Conservation (phyloP, 2,888 invertebrate species). For the Drosophila sordidula region DNA sequence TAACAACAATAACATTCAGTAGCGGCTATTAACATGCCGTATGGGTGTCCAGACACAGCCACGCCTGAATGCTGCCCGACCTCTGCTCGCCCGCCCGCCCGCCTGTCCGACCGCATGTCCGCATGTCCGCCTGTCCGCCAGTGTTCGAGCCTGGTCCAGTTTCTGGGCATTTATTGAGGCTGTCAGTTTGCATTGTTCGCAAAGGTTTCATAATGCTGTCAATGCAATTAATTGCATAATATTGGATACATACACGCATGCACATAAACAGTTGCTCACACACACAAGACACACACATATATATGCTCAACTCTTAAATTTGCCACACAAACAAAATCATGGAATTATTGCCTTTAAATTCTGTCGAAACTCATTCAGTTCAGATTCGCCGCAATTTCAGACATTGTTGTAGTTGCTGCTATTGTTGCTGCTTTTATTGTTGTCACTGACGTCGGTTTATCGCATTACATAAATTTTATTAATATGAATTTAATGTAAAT, state of each 20-base stretch:
- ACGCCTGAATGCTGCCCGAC: slow-evolving; percentile 29
- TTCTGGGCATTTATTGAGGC: slow-evolving; percentile 64
- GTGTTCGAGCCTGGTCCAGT: slow-evolving; percentile 14
- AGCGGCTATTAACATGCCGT: slow-evolving; percentile 63
- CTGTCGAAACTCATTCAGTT: slow-evolving; percentile 41
- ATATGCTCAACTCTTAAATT: slow-evolving; percentile 46
- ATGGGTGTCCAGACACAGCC: slow-evolving; percentile 34
- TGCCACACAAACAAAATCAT: slow-evolving; percentile 46
- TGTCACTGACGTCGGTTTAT: slow-evolving; percentile 44
- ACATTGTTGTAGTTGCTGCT: slow-evolving; percentile 24
- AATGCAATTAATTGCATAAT: slow-evolving; percentile 79
- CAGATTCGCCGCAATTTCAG: slow-evolving; percentile 23
- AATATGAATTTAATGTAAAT: slow-evolving; percentile 61
- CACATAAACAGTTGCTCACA: slow-evolving; percentile 9
- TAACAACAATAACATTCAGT: slow-evolving; percentile 59
- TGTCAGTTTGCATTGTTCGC: slow-evolving; percentile 73
- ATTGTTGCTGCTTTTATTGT: slow-evolving; percentile 8
- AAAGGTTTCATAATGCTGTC: slow-evolving; percentile 78
- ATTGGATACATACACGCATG: slow-evolving; percentile 39
- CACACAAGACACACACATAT: slow-evolving; percentile 9
- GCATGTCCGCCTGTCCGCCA: not conserved
- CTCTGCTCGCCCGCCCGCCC: not conserved
- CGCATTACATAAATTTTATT: slow-evolving; percentile 56
- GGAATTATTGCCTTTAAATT: slow-evolving; percentile 47
- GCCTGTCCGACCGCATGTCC: not conserved